phyloP scores from a whole-genome alignment of 2,888 invertebrate genomes.

The Metopia argyrocephala region DNA sequence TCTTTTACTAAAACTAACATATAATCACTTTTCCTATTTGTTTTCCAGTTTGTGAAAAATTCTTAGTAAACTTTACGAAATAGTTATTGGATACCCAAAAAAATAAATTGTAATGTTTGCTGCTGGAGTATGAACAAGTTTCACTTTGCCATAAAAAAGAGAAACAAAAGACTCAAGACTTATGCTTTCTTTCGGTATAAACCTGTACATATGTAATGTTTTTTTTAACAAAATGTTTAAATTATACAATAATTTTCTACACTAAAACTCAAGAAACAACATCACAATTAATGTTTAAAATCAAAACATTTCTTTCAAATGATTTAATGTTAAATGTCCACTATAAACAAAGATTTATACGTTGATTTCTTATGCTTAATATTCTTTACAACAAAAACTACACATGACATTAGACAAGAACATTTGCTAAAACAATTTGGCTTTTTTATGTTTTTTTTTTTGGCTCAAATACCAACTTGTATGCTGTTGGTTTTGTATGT shows the following conservation, averaged over 20 bases:
- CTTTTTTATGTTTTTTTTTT: not conserved
- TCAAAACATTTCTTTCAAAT: constrained; percentile 49
- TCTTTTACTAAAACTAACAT: no score
- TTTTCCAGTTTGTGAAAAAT: no score
- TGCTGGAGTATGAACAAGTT: no score
- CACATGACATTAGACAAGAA: constrained; percentile 51
- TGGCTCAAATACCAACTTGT: not conserved
- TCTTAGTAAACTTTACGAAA: no score
- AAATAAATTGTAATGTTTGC: no score
- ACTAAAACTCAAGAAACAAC: not conserved
- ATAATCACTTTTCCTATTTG: no score
- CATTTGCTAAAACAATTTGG: constrained; percentile 6
- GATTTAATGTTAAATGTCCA: constrained; percentile 44
- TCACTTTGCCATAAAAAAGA: no score
- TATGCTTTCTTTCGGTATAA: not conserved
- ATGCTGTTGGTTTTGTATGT: not conserved
- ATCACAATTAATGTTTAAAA: constrained; percentile 24
- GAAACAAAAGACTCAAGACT: constrained; percentile 32
- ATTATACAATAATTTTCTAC: not conserved
- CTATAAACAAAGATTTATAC: constrained; percentile 18
- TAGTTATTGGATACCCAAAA: no score
- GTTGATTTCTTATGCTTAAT: not conserved
- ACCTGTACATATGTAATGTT: not conserved
- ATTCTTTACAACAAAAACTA: not conserved
- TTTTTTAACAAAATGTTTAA: not conserved